Base-by-base conservation (phyloP, 2,113 vertebrate species). In the Crypturellus undulatus region DNA sequence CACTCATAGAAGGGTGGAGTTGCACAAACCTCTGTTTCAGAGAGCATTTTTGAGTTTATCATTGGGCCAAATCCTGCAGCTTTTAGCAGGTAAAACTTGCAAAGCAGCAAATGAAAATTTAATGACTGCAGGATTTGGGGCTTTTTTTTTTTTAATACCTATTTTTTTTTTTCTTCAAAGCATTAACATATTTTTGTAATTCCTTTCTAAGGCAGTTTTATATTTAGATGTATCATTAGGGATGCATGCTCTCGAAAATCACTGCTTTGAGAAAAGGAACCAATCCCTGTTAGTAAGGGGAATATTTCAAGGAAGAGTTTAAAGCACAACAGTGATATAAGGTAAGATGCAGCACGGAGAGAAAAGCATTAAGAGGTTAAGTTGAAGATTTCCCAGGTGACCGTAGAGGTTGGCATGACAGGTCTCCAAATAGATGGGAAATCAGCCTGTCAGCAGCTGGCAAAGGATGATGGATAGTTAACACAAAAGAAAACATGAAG, bases 11-110 rank as follows among this genome's bases (percentile, higher is more conserved):
- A 87, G 84, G 72, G 65, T 77, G 47, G 34, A 34, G 36, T 43
- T 78, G 65, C 65, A 90, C 77, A 90, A 79, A 81, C 65, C 56
- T 89, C 18, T 56, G 25, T 78, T 86, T 93, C 68, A 91, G 54
- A 76, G 79, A 72, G 30, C 22, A 5, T 43, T 26, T 86, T 67
- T 3, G 19, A 75, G 22, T 58, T 82, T 11, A 72, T 62, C 52
- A 62, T 3, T 90, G 76, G 92, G 86, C 80, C 21, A 89, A 89
- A 81, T 82, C 43, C 80, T 86, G 30, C 36, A 65, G 72, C 40
- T 36, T 89, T 88, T 60, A 69, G 36, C 43, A 60, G 59, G 65
- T 28, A 90, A 52, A 68, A 86, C 58, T 71, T 82, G 42, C 43
- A 84, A 75, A 70, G 52, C 58, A 76, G 56, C 63, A 91, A 58